Evolutionary conservation across 2,888 invertebrate genomes (phyloP).

Genomic region (Drosophila melanosoma): DNA sequence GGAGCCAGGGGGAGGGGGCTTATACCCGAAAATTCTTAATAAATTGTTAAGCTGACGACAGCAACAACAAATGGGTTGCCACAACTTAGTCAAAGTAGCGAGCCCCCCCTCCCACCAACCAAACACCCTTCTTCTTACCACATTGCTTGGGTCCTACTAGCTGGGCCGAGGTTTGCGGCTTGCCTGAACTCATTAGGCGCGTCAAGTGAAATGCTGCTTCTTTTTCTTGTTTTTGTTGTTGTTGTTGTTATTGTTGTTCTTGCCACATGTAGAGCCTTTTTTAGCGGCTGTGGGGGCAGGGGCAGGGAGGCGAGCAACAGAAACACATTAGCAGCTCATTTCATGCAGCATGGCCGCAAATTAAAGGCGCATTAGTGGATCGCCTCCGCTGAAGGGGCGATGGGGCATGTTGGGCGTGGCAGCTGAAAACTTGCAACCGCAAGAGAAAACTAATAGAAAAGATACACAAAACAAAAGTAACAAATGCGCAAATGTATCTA

Average conservation of each 20-base stretch:
- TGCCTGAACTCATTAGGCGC: slow-evolving; percentile 72
- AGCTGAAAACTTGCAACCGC: slow-evolving; percentile 30
- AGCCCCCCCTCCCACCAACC: slow-evolving; percentile 8
- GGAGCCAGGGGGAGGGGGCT: not conserved
- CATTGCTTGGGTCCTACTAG: slow-evolving; percentile 3
- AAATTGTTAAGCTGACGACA: slow-evolving; percentile 61
- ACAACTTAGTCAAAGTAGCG: slow-evolving; percentile 64
- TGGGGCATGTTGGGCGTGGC: slow-evolving; percentile 11
- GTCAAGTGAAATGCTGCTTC: slow-evolving; percentile 75
- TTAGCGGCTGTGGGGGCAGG: not conserved
- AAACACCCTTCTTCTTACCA: slow-evolving; percentile 6
- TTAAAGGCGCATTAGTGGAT: slow-evolving; percentile 73
- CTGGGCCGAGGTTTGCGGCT: slow-evolving; percentile 30
- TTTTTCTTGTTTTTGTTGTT: slow-evolving; percentile 40
- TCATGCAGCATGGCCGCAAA: slow-evolving; percentile 74
- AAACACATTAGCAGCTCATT: slow-evolving; percentile 78
- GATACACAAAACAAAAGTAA: slow-evolving; percentile 23
- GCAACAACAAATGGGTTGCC: slow-evolving; percentile 32
- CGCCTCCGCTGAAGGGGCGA: not conserved
- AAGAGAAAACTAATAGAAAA: slow-evolving; percentile 47
- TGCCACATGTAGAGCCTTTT: slow-evolving; percentile 59
- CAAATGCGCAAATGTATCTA: slow-evolving; percentile 21
- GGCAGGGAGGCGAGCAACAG: slow-evolving; percentile 26
- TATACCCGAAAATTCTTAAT: slow-evolving; percentile 53
- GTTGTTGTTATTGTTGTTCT: slow-evolving; percentile 44